Base-by-base conservation (phyloP, 2,797 vertebrate genomes). In the Remorina albescens region DNA sequence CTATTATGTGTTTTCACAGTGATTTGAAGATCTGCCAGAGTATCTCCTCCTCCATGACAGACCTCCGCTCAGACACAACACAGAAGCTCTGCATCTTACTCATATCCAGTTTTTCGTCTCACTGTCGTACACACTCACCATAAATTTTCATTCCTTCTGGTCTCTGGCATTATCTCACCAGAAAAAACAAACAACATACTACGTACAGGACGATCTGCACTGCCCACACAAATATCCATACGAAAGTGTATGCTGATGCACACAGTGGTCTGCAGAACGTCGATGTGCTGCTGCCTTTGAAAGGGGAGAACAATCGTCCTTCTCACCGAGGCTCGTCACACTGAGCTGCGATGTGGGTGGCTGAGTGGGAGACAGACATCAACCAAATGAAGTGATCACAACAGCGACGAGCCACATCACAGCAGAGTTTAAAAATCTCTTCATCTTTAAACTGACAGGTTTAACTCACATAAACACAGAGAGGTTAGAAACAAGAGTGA, bases 351-450 rank as follows among this genome's bases (percentile, higher is more conserved):
- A 8, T 6, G 81, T 51, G 60, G 64, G 78, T 5, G 76, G 26
- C 63, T 66, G 70, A 15, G 69, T 67, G 65, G 71, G 76, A 83
- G 57, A 56, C 51, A 41, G 53, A 74, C 76, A 72, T 67, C 78
- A 74, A 70, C 63, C 50, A 71, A 81, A 67, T 62, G 26, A 74
- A 82, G 68, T 30, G 26, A 80, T 84, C 77, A 83, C 49, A 75
- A 71, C 61, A 30, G 46, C n/a, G n/a, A 37, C 12, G 21, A 70
- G 64, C 32, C 8, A 15, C 44, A 55, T 54, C 42, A 50, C 6
- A 16, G 66, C 74, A 56, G 65, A 65, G 16, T 86, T 84, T 74
- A 60, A 77, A 76, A 74, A 71, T 57, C 34, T 80, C 64, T 76
- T 80, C 66, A 70, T 88, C 76, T 71, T 76, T n/a, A 65, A 78